phyloP scores from a whole-genome alignment of 2,888 invertebrate genomes.

The Dusona sp. region DNA sequence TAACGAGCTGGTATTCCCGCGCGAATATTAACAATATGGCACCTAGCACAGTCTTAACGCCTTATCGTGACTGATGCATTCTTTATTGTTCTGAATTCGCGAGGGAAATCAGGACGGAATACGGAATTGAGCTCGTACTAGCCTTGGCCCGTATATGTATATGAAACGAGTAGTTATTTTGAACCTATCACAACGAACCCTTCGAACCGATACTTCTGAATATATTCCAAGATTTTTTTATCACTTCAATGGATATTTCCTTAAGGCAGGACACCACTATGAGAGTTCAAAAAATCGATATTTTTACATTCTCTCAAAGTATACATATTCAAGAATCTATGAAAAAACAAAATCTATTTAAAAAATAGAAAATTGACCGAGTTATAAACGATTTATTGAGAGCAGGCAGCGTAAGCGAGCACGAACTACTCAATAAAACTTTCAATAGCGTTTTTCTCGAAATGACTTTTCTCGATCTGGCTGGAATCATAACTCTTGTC shows the following conservation, averaged over 20 bases:
- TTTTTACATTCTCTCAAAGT: too few species aligned
- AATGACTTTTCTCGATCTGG: too few species aligned
- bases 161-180: conserved; percentile 36
- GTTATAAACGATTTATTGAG: too few species aligned
- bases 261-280: too few species aligned
- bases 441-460: too few species aligned
- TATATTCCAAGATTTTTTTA: conserved; percentile 1
- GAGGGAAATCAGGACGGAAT: conserved; percentile 65
- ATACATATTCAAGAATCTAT: too few species aligned
- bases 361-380: too few species aligned
- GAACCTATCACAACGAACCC: conserved; percentile 19
- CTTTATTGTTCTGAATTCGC: conserved; percentile 60
- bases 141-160: conserved; percentile 3
- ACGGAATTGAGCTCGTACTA: conserved; percentile 37
- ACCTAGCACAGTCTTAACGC: conserved; percentile 46
- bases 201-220: not conserved
- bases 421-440: too few species aligned
- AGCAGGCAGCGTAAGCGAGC: too few species aligned
- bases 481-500: too few species aligned
- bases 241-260: not conserved
- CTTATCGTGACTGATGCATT: conserved; percentile 60
- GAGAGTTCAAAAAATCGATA: too few species aligned
- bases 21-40: conserved; percentile 53
- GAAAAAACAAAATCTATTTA: too few species aligned
- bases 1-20: conserved; percentile 28